Conservation (phyloP, 2,113 vertebrate species). For the Erinaceus europaeus region DNA sequence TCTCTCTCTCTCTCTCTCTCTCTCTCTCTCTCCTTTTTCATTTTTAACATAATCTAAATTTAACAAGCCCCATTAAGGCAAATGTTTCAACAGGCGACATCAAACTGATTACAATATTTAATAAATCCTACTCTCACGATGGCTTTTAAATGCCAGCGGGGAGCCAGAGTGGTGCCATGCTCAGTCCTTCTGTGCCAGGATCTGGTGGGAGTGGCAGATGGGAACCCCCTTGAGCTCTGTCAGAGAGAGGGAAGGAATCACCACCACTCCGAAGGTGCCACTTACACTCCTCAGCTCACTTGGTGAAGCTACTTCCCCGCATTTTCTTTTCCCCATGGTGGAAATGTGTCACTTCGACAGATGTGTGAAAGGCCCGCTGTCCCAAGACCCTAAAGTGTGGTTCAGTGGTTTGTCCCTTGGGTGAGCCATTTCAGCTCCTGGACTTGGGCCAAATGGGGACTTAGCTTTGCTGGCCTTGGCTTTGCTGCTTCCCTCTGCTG, state of each 20-base stretch:
- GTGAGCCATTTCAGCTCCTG: background rate
- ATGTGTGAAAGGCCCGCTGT: background rate
- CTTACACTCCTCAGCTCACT: slow-evolving; percentile 61
- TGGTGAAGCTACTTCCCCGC: slow-evolving; percentile 40
- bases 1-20: slow-evolving; percentile 37
- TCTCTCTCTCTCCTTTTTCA: slow-evolving; percentile 47
- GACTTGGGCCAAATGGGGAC: background rate
- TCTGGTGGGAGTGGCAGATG: slow-evolving; percentile 66
- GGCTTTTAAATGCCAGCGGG: slow-evolving; percentile 50
- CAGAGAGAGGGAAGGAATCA: slow-evolving; percentile 69
- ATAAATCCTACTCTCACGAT: slow-evolving; percentile 71
- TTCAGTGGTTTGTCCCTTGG: too few relatives aligned
- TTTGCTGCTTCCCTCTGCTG: background rate
- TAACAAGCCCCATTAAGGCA: slow-evolving; percentile 84
- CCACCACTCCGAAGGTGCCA: slow-evolving; percentile 68
- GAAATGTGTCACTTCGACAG: background rate
- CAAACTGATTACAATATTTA: slow-evolving; percentile 83
- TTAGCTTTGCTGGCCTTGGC: background rate
- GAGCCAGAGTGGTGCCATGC: slow-evolving; percentile 50
- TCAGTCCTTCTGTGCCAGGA: slow-evolving; percentile 65
- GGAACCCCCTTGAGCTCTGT: slow-evolving; percentile 50
- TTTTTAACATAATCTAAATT: slow-evolving; percentile 82
- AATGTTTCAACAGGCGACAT: slow-evolving; percentile 80
- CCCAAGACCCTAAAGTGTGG: background rate
- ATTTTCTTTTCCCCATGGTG: slow-evolving; percentile 27